Evolutionary conservation across 2,113 vertebrate genomes (phyloP), one percentile per base, ranked within the genome.

Genomic region (Syngnathus floridae): DNA sequence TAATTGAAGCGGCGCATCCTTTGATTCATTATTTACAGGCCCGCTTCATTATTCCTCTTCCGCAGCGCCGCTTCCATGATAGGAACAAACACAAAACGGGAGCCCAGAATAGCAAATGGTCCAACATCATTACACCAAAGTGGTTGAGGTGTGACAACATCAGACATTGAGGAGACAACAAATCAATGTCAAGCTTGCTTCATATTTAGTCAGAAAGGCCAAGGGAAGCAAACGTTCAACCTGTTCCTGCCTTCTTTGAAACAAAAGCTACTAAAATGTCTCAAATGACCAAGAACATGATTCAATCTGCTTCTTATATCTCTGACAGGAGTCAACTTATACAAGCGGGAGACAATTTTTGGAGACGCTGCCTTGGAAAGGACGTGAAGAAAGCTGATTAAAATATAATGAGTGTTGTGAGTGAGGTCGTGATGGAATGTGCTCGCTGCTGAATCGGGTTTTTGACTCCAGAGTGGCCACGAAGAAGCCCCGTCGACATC

Each of bases 11-110:
- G 13, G 73, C 43, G 75, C 80, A 83, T 82, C 77, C 75, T 81
- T 82, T 84, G 79, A 86, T 87, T 84, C 80, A 88, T 88, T 85
- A 88, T 87, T 87, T 85, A 86, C 74, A 81, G 79, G 74, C 70
- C 51, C 9, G 60, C 59, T 71, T 84, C 76, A 82, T 85, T 88
- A 82, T 75, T 79, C 70, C 67, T 76, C 65, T 82, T 75, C 68
- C 64, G 55, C 68, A 70, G 63, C n/a, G 48, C 48, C 19, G 8
- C 48, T 51, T 51, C 48, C 7, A 51, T 51, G 19, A 46, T 46
- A 17, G 45, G 16, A 46, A 17, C 45, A 51, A 51, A 51, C 7
- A 51, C 19, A 51, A 51, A 51, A 51, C 48, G 21, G 19, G 48
- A 51, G 19, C 48, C 48, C 19, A 51, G 48, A 51, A 51, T 51